Evolutionary conservation across 2,113 vertebrate species (phyloP).

Genomic region (Myanophis thanlyinensis): DNA sequence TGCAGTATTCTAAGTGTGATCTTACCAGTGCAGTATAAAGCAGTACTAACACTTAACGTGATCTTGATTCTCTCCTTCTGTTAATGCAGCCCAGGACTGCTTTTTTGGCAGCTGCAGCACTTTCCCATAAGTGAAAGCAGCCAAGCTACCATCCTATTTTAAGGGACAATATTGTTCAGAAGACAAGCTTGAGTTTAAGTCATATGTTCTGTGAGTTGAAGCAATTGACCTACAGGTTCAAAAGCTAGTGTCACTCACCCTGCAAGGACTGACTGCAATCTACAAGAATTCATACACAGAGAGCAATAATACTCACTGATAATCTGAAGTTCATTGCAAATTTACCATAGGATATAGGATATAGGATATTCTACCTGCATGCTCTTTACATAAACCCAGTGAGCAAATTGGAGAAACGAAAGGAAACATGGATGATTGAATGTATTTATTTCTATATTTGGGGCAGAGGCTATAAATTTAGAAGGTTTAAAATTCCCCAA

Average conservation of each 20-base stretch:
- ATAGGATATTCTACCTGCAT: neutral
- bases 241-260: neutral
- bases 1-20: neutral
- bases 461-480: neutral
- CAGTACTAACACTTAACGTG: neutral
- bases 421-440: neutral
- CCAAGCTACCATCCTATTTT: neutral
- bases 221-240: neutral
- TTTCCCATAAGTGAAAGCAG: neutral
- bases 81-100: neutral
- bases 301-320: neutral
- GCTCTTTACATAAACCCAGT: neutral
- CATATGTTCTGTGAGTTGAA: neutral
- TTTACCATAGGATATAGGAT: neutral
- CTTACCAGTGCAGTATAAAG: neutral
- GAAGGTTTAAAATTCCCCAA: slow-evolving; percentile 31
- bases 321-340: neutral
- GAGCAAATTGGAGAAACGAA: neutral
- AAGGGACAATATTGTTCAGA: neutral
- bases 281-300: neutral
- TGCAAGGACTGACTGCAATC: too few relatives aligned
- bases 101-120: neutral
- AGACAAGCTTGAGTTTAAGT: neutral
- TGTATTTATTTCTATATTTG: neutral
- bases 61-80: neutral